These are phyloP conservation scores for Leistus spinibarbis DNA, from an alignment of 2,888 invertebrate species.

Conservation along the genomic window DNA sequence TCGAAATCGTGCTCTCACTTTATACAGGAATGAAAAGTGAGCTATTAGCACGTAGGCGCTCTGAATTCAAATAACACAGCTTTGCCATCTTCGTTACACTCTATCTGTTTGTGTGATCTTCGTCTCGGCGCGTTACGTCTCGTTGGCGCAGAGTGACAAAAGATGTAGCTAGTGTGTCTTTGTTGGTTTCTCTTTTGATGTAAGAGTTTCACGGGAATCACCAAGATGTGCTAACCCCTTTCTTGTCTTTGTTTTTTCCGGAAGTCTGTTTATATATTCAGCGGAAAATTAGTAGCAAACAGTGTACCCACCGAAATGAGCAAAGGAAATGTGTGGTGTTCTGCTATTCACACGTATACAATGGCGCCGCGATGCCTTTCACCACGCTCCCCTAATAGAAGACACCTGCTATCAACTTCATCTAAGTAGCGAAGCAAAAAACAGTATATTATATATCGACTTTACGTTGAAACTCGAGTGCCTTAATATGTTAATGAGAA, in stretches of 20 bases:
- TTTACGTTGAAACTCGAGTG: background rate
- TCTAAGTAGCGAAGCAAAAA: background rate
- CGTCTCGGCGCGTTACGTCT: background rate
- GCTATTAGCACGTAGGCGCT: conserved; percentile 29
- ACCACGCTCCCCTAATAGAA: background rate
- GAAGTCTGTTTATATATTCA: conserved; percentile 2
- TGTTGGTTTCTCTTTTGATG: background rate
- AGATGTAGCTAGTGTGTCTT: conserved; percentile 4
- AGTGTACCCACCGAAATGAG: background rate
- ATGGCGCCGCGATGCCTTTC: background rate
- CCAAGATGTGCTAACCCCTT: background rate
- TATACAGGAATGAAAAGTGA: conserved; percentile 29
- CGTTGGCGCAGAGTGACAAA: background rate
- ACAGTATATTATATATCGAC: background rate
- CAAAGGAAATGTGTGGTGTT: background rate
- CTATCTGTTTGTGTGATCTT: background rate
- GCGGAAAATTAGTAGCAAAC: background rate
- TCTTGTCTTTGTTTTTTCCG: background rate
- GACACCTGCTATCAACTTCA: background rate
- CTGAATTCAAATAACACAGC: conserved; percentile 26
- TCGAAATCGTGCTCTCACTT: background rate
- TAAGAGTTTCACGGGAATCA: conserved; percentile 1
- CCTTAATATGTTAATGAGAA: background rate
- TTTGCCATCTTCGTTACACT: conserved; percentile 3
- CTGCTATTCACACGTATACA: background rate